Base-by-base conservation (phyloP, 2,113 vertebrate species). In the Terrapene triunguis region DNA sequence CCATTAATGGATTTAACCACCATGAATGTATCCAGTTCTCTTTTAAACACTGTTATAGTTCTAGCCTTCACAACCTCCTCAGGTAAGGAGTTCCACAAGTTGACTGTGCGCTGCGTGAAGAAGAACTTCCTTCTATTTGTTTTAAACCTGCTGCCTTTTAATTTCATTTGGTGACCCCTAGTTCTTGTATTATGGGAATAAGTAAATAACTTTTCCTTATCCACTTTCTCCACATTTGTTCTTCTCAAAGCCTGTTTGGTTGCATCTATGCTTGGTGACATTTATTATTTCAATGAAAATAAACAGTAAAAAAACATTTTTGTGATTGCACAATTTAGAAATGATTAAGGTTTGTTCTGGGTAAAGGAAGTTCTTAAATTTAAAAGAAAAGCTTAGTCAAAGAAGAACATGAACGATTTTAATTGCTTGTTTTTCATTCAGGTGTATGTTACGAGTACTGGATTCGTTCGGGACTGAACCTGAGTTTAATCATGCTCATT, bases 391-490 rank as follows among this genome's bases (percentile, higher is more conserved):
- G 38, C 76, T 32, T 27, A 80, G 19, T 47, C 42, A 53, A 38
- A 32, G 35, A 54, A 81, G 32, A 38, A 50, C 9, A 17, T 50
- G 32, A 50, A 51, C 11, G 19, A 38, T 89, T n/a, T 29, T 78
- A 78, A 2, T 69, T 69, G 1, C 54, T 42, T 25, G 47, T 82
- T 84, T 95, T 87, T 88, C 11, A 96, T 93, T n/a, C 50, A 99
- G 99, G 97, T 99, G 99, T 95, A 99, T 99, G 99, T 97, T 99
- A 47, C 98, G 99, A 83, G 99, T 99, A 93, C 96, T 99, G 92
- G 99, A 99, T 95, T 99, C 99, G 1, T 99, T 99, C 72, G 99
- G 99, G 83, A 99, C 99, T 0, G 99, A 99, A 91, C 99, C 99
- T 5, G 99, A 99, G 97, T 99, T 99, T 95, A 99, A 99, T 97